Evolutionary conservation across 1,140 invertebrate genomes (phyloP).

Genomic region (Latrodectus geometricus): DNA sequence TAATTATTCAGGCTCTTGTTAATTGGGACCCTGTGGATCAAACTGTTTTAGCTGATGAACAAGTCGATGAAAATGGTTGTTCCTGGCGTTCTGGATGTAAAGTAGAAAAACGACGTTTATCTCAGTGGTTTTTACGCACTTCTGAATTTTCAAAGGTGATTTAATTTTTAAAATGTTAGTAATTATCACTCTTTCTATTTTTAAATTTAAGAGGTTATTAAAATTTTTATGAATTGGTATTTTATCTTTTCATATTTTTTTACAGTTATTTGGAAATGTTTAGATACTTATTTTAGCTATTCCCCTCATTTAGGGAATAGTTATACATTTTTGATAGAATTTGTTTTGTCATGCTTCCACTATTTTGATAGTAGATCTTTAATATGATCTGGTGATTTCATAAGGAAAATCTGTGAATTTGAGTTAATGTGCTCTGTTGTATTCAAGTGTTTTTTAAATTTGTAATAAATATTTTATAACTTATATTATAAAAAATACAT

Average conservation of each 20-base stretch:
- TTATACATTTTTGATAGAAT: no score
- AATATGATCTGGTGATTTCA: no score
- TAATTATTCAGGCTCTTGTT: slow-evolving; percentile 78
- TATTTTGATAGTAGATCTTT: no score
- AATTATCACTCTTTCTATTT: background rate
- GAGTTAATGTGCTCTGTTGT: no score
- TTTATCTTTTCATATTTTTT: background rate
- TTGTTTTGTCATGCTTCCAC: no score
- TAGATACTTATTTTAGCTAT: no score
- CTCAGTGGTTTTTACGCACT: slow-evolving; percentile 96
- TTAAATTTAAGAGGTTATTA: background rate
- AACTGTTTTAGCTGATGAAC: slow-evolving; percentile 98
- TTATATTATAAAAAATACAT: no score
- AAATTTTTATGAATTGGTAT: background rate
- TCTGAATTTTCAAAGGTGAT: slow-evolving; percentile 86
- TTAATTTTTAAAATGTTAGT: background rate
- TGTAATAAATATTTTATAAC: no score
- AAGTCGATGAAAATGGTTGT: slow-evolving; percentile 90
- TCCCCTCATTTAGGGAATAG: no score
- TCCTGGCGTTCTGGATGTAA: slow-evolving; percentile 97
- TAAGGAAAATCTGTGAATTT: no score
- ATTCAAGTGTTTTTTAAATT: no score
- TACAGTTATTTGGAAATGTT: no score
- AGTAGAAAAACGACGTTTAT: slow-evolving; percentile 89
- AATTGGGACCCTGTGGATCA: slow-evolving; percentile 99